phyloP scores from a whole-genome alignment of 1,140 invertebrate genomes.

The Xylocopa sonorina region DNA sequence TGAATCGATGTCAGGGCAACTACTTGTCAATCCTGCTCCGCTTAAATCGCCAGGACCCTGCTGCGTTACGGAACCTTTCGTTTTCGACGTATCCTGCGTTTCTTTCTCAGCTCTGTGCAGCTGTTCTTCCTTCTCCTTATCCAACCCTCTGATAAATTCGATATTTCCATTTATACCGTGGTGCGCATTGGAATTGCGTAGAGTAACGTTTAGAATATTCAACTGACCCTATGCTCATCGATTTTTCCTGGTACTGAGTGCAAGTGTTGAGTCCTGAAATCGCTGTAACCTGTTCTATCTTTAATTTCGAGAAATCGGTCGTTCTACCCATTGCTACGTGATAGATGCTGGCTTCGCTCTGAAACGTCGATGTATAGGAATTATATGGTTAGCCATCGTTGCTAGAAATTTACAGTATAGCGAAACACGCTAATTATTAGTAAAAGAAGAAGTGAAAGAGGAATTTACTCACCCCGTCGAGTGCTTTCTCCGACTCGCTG shows the following conservation, averaged over 20 bases:
- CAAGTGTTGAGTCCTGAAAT: slow-evolving; percentile 79
- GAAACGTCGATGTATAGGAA: slow-evolving; percentile 34
- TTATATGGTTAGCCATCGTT: not conserved
- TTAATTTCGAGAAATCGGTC: slow-evolving; percentile 78
- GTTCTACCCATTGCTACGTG: slow-evolving; percentile 83
- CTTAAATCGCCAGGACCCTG: slow-evolving; percentile 61
- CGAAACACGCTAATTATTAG: not conserved
- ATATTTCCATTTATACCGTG: not conserved
- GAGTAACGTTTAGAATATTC: not conserved
- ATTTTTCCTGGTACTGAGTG: slow-evolving; percentile 74
- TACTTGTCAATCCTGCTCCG: slow-evolving; percentile 55
- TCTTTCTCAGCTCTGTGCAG: slow-evolving; percentile 66
- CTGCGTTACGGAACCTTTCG: slow-evolving; percentile 51
- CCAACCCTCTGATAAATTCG: slow-evolving; percentile 16
- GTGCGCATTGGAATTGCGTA: not conserved
- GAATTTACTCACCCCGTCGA: slow-evolving; percentile 82
- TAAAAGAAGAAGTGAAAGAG: slow-evolving; percentile 85
- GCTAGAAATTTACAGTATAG: not conserved
- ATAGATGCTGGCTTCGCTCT: slow-evolving; percentile 84
- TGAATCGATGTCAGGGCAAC: slow-evolving; percentile 61
- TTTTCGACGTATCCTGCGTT: slow-evolving; percentile 53
- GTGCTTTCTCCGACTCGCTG: slow-evolving; percentile 84
- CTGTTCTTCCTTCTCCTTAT: slow-evolving; percentile 67
- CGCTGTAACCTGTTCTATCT: slow-evolving; percentile 80
- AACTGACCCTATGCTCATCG: slow-evolving; percentile 58